Evolutionary conservation across 2,888 invertebrate species (phyloP).

Genomic region (Nemotelus pantherinus): DNA sequence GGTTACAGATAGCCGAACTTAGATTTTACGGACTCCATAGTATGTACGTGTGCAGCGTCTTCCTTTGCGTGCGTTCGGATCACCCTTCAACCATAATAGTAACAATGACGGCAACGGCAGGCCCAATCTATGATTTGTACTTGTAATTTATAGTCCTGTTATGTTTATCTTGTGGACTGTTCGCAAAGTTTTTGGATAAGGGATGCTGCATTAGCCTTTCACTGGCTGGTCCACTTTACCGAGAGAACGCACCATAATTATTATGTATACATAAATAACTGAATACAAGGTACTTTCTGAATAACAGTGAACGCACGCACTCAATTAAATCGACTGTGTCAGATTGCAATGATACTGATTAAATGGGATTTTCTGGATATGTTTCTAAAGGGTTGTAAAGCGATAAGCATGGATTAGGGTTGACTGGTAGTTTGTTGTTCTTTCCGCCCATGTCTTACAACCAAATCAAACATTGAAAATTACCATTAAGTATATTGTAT

Average conservation of each 20-base stretch:
- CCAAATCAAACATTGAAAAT: not conserved
- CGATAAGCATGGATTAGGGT: conserved; percentile 19
- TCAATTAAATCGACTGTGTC: conserved; percentile 42
- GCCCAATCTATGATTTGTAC: conserved; percentile 46
- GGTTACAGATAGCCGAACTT: conserved; percentile 19
- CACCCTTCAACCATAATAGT: conserved; percentile 42
- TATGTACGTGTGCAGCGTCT: conserved; percentile 46
- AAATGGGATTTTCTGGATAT: not conserved
- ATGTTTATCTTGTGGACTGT: conserved; percentile 44
- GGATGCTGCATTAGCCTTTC: conserved; percentile 43
- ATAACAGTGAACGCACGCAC: conserved; percentile 31
- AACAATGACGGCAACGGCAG: conserved; percentile 25
- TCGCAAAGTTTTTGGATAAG: conserved; percentile 43
- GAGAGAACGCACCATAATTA: conserved; percentile 18
- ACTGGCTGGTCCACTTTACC: conserved; percentile 29
- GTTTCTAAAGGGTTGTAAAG: conserved; percentile 32
- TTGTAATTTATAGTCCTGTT: conserved; percentile 47
- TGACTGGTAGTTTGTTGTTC: not conserved
- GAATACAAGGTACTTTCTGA: not conserved
- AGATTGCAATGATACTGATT: conserved; percentile 31
- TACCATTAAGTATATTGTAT: too few relatives aligned
- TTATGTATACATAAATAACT: not conserved
- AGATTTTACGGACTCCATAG: conserved; percentile 45
- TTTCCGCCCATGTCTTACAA: conserved; percentile 1
- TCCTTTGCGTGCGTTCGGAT: conserved; percentile 46